Base-by-base conservation (phyloP, 2,888 invertebrate genomes). In the Esperia sulphurella region DNA sequence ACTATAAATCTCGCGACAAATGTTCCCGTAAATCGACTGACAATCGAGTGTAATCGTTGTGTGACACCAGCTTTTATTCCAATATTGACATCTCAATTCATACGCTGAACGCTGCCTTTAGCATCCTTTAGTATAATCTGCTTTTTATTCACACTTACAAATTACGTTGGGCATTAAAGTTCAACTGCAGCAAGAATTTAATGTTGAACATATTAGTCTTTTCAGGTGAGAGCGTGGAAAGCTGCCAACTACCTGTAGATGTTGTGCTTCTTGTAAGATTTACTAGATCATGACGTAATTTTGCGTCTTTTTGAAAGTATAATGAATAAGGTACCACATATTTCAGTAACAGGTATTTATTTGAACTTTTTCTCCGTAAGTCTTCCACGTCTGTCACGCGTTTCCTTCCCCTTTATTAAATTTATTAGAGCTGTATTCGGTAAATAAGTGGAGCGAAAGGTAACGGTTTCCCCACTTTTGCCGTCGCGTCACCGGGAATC, bases 211-310 rank as follows among this genome's bases (percentile, higher is more conserved):
- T 73, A 76, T 79, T 68, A 72, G 69, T 70, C 68, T 71, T 67
- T 72, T 63, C 77, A 83, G 76, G 76, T 82, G 68, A 69, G 68
- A 70, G 62, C 77, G 29, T 86, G 87, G 88, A 82, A 60, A 58
- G 52, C 60, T 75, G 85, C 88, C 86, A 87, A 87, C 88, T 79
- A 87, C 88, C 86, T 88, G 88, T 88, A 71, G 88, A 79, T 68
- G 65, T 66, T 69, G 58, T 65, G 60, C 71, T 73, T 70, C 74
- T 72, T 59, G 58, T 62, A 58, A 72, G 74, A 79, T 78, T 72
- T 74, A 76, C 68, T 63, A 64, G 59, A 53, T 57, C 68, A 58
- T 70, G 60, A 63, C 68, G 67, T 21, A 37, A 29, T 41, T 21
- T 48, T 21, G 10, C 28, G 12, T 45, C 37, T 8, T 37, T 9